Evolutionary conservation across 2,113 vertebrate species (phyloP), one percentile per base, ranked within the genome.

Genomic region (Danionella cerebrum): DNA sequence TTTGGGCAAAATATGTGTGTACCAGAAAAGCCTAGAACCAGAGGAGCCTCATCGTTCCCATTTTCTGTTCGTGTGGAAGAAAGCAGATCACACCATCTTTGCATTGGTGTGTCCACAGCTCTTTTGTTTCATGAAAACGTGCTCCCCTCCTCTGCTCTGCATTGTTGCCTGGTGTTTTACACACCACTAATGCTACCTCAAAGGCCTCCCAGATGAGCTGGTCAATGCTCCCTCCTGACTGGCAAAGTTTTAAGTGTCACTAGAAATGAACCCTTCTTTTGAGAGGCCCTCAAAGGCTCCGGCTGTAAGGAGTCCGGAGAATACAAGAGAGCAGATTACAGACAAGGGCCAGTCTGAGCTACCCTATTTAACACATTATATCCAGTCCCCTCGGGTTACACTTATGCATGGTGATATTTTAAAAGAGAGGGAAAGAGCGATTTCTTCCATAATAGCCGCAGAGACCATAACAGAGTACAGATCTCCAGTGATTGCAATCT

Each of bases 341-440:
- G 67, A 67, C 74, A 70, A 68, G 54, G 35, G 64, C 48, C 62
- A 71, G 74, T 72, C 31, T 44, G 65, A 79, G 79, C 71, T 68
- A 75, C 65, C 78, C 77, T 85, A 83, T 83, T 83, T 84, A 84
- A 71, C 73, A 65, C 69, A 69, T 80, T 74, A 76, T 80, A 76
- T 74, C 19, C 55, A 36, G 67, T 44, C 74, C 69, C 65, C 80
- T 85, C 82, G 60, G 82, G 76, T 84, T 84, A 76, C 81, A 78
- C 75, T 83, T 81, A 83, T 81, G 83, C 71, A 79, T 74, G 73
- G 76, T 82, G 31, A 55, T 67, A 54, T 67, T 64, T 64, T 64
- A 64, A 60, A 63, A 48, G 60, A 44, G 50, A 35, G 27, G 4
- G 84, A 83, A 79, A 25, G 55, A 81, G 73, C 71, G 62, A 54